Conservation (phyloP, 2,113 vertebrate genomes). For the Callorhinus ursinus region DNA sequence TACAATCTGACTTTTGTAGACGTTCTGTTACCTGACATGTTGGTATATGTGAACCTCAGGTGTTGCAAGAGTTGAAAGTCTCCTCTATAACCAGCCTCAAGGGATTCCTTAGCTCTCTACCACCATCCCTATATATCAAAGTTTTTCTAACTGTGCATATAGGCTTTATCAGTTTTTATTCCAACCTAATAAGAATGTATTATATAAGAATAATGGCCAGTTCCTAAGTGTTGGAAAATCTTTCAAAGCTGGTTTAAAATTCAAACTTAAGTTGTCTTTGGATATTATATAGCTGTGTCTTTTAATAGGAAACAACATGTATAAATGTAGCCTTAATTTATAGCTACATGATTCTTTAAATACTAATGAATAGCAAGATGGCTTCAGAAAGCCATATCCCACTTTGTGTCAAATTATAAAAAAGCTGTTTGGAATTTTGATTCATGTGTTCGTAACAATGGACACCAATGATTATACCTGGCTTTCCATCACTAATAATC, state of each 20-base stretch:
- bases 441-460: slow-evolving; percentile 59
- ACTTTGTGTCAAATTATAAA: background rate
- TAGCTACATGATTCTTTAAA: background rate
- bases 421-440: slow-evolving; percentile 65
- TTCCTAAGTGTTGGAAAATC: background rate
- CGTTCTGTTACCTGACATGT: background rate
- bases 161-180: slow-evolving; percentile 20
- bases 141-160: background rate
- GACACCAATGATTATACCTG: slow-evolving; percentile 54
- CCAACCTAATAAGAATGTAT: background rate
- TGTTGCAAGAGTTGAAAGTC: background rate
- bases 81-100: background rate
- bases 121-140: accelerated
- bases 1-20: background rate
- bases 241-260: background rate
- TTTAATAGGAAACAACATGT: background rate
- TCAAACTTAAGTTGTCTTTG: background rate
- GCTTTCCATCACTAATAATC: slow-evolving; percentile 60
- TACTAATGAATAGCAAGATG: background rate
- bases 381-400: background rate
- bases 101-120: background rate
- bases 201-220: background rate
- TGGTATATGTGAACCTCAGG: background rate
- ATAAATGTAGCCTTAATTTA: slow-evolving; percentile 8
- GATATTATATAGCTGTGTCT: accelerated